These are phyloP conservation scores for Cheilosia variabilis DNA, from an alignment of 2,888 invertebrate genomes.

Conservation along the genomic window DNA sequence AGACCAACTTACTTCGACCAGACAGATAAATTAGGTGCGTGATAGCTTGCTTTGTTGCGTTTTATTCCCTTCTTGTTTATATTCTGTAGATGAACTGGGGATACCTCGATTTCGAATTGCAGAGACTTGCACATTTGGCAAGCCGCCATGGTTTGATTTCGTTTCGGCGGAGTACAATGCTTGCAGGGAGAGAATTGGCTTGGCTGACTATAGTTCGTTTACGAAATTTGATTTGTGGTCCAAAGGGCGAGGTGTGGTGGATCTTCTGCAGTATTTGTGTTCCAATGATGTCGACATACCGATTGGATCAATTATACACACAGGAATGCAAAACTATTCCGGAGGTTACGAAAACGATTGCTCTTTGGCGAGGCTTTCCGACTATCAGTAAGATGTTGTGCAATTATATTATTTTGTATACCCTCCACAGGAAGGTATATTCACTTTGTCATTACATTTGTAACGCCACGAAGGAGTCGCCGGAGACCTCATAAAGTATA, in stretches of 20 bases:
- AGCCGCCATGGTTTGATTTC: conserved; percentile 96
- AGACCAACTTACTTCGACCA: conserved; percentile 95
- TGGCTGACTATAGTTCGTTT: conserved; percentile 98
- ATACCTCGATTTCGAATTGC: conserved; percentile 86
- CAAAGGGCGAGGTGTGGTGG: conserved; percentile 93
- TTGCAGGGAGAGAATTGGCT: conserved; percentile 95
- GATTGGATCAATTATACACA: conserved; percentile 96
- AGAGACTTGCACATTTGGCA: conserved; percentile 93
- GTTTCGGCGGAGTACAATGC: conserved; percentile 96
- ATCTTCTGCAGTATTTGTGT: conserved; percentile 95
- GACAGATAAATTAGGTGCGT: conserved; percentile 83
- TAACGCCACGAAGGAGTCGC: too few relatives aligned
- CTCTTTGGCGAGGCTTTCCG: conserved; percentile 93
- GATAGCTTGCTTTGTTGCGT: not conserved
- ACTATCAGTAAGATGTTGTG: conserved; percentile 88
- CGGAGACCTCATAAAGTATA: too few relatives aligned
- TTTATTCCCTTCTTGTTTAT: conserved; percentile 1
- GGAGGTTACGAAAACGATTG: conserved; percentile 99
- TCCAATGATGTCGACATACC: conserved; percentile 98
- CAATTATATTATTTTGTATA: too few relatives aligned
- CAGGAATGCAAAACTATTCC: conserved; percentile 97
- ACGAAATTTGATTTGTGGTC: conserved; percentile 98
- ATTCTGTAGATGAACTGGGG: conserved; percentile 80
- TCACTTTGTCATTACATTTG: too few relatives aligned
- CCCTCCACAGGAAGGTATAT: too few relatives aligned